Conservation (phyloP, 1,140 invertebrate species). For the Drosophila triauraria region DNA sequence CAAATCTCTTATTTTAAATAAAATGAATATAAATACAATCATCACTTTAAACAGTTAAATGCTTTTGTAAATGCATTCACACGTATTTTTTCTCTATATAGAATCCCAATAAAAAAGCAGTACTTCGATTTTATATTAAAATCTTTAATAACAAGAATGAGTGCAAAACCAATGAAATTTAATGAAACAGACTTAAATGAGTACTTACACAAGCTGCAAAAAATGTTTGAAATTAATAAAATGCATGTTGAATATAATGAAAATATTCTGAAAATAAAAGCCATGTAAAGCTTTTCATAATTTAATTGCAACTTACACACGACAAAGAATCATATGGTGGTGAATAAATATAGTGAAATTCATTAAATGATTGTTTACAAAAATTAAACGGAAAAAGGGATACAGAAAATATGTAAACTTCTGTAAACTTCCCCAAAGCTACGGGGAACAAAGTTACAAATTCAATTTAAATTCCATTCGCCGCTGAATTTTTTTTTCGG, state of each 20-base stretch:
- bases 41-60: too few species aligned
- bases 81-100: not conserved
- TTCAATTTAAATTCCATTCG: conserved; percentile 39
- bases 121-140: too few species aligned
- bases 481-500: conserved; percentile 4
- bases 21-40: too few species aligned
- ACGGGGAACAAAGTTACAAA: conserved; percentile 16
- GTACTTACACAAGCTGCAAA: not conserved
- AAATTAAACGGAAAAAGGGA: not conserved
- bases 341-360: conserved; percentile 4
- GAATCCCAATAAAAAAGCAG: not conserved
- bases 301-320: not conserved
- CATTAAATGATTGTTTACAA: not conserved
- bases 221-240: not conserved
- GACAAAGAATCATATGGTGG: not conserved
- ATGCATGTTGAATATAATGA: not conserved
- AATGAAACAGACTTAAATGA: not conserved
- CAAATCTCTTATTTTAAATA: not conserved
- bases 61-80: too few species aligned
- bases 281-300: not conserved
- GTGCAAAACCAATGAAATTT: not conserved
- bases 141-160: not conserved
- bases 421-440: conserved; percentile 1
- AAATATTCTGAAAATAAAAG: too few species aligned
- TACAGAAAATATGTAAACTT: conserved; percentile 3